These are phyloP conservation scores for Naja naja DNA, from an alignment of 2,113 vertebrate species.

Conservation along the genomic window DNA sequence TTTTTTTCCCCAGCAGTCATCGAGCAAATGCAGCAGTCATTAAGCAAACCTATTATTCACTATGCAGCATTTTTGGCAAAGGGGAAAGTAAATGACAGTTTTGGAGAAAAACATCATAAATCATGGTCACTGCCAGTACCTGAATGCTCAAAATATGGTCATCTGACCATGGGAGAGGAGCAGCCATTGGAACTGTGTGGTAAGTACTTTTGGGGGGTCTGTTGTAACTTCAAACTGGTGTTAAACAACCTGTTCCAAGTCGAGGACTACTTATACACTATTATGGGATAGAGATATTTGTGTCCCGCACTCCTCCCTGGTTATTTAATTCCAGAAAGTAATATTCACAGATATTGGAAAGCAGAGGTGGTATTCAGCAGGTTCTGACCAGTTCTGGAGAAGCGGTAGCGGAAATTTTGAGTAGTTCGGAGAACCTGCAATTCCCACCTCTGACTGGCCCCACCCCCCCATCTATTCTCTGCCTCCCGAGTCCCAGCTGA, in stretches of 20 bases:
- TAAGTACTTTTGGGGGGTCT: background rate
- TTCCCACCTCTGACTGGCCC: too few species aligned
- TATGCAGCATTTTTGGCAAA: background rate
- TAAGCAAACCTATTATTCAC: background rate
- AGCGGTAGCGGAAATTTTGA: too few species aligned
- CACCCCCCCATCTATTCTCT: too few species aligned
- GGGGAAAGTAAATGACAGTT: background rate
- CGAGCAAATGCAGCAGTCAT: background rate
- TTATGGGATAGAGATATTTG: background rate
- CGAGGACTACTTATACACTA: background rate
- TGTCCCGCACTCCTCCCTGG: background rate
- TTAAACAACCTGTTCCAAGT: too few species aligned
- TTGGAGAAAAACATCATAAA: background rate
- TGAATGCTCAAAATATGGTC: background rate
- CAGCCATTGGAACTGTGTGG: background rate
- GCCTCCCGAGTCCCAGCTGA: too few species aligned
- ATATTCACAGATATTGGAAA: background rate
- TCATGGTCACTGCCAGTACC: background rate
- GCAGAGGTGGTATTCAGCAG: too few species aligned
- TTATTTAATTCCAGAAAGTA: background rate
- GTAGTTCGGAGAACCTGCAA: too few species aligned
- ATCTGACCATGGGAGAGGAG: too few species aligned
- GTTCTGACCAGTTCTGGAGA: too few species aligned
- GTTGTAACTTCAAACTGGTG: too few species aligned
- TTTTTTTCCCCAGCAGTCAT: background rate